Evolutionary conservation across 2,888 invertebrate species (phyloP).

Genomic region (Ophion costatus): DNA sequence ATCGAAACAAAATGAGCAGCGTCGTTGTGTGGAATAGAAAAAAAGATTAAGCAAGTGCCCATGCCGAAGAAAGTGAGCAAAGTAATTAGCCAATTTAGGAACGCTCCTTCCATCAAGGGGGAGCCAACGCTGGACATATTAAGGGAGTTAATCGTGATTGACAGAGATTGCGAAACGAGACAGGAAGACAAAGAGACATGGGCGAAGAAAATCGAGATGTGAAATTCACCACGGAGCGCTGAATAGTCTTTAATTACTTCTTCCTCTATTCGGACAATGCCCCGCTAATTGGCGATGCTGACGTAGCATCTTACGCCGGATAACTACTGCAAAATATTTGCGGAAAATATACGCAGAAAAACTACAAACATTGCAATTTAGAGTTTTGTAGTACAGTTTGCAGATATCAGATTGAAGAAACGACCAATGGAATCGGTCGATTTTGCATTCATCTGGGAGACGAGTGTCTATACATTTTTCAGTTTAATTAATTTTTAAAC

Average conservation of each 20-base stretch:
- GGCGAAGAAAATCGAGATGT: constrained; percentile 38
- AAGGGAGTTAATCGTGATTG: constrained; percentile 53
- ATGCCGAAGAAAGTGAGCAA: too few relatives aligned
- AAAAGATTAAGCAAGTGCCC: not conserved
- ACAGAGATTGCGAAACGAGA: constrained; percentile 48
- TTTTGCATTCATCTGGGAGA: too few relatives aligned
- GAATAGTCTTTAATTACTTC: constrained; percentile 47
- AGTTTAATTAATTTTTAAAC: too few relatives aligned
- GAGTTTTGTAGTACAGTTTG: too few relatives aligned
- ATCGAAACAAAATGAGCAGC: not conserved
- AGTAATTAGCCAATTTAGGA: constrained; percentile 2
- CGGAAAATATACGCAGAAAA: too few relatives aligned
- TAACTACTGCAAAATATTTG: not conserved
- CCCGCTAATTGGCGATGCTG: constrained; percentile 41
- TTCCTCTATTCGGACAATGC: constrained; percentile 31
- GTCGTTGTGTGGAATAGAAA: not conserved
- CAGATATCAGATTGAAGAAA: too few relatives aligned
- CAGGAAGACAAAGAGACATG: constrained; percentile 21
- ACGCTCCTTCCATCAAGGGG: not conserved
- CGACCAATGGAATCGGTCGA: too few relatives aligned
- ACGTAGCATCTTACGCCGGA: not conserved
- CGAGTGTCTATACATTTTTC: too few relatives aligned
- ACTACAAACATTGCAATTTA: too few relatives aligned
- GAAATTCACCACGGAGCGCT: constrained; percentile 35
- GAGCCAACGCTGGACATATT: constrained; percentile 15